Base-by-base conservation (phyloP, 2,888 invertebrate species). In the Stegophylla sp. region DNA sequence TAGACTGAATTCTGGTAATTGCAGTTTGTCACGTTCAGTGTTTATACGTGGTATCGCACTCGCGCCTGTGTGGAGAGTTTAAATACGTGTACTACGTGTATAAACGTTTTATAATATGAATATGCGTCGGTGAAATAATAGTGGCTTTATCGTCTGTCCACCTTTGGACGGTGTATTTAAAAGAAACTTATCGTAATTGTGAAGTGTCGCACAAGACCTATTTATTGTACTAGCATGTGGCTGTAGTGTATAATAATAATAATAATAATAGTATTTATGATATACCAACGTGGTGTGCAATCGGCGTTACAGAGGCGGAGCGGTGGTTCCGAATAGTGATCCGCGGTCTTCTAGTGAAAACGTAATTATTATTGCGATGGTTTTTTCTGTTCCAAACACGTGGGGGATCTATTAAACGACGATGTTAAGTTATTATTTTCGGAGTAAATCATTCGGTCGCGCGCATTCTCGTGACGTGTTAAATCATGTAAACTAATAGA, bases 21-120 rank as follows among this genome's bases (percentile, higher is more conserved):
- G 28, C n/a, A n/a, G n/a, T 74, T 74, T 48, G 74, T 74, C 74
- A 48, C 61, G 61, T 74, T 34, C 7, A 34, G 61, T 74, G 20
- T 73, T 73, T 73, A 20, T 45, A 61, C 61, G 1, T 28, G 28
- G 26, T 26, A 23, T 26, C n/a, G n/a, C n/a, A n/a, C n/a, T n/a
- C n/a, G n/a, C n/a, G n/a, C n/a, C n/a, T n/a, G n/a, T n/a, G n/a
- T n/a, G n/a, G n/a, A n/a, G n/a, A n/a, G n/a, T n/a, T n/a, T n/a
- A n/a, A n/a, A n/a, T n/a, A n/a, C n/a, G n/a, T n/a, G n/a, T n/a
- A n/a, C n/a, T n/a, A n/a, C n/a, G n/a, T n/a, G n/a, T 34, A 34
- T 34, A 5, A 34, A 34, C 7, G 34, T 34, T 34, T 5, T 5
- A 34, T 34, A 34, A 15, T 48, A 15, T 48, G 15, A 3, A 15